phyloP scores from a whole-genome alignment of 2,888 invertebrate genomes.

The Bimastos eiseni region DNA sequence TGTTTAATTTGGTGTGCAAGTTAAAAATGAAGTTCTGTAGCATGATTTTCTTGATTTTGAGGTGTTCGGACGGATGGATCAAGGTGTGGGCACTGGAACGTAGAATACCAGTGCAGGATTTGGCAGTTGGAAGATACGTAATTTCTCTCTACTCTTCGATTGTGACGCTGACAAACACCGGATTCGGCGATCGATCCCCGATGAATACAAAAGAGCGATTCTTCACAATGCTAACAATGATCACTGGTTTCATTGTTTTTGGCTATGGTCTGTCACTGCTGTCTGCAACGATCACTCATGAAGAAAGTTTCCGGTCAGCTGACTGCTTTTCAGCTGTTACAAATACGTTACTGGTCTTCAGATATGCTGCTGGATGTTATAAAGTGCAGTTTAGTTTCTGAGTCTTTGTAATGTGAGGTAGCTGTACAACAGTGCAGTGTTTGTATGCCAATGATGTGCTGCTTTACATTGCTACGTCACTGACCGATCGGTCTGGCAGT shows the following conservation, averaged over 20 bases:
- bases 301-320: background rate
- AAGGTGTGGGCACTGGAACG: background rate
- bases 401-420: background rate
- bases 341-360: too few species aligned
- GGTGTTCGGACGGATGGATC: conserved; percentile 15
- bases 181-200: conserved; percentile 45
- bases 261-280: conserved; percentile 42
- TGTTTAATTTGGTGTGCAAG: background rate
- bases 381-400: background rate
- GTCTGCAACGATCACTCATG: conserved; percentile 41
- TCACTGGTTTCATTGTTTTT: conserved; percentile 44
- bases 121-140: conserved; percentile 33
- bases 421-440: too few species aligned
- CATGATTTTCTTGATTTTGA: background rate
- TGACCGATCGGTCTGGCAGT: background rate
- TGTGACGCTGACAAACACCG: conserved; percentile 44
- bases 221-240: conserved; percentile 39
- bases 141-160: conserved; percentile 44
- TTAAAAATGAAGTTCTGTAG: background rate
- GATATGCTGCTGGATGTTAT: background rate
- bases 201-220: conserved; percentile 27
- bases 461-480: background rate
- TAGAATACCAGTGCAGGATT: background rate
- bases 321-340: background rate
- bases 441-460: background rate